phyloP scores from a whole-genome alignment of 2,113 vertebrate species.

The Myxocyprinus asiaticus region DNA sequence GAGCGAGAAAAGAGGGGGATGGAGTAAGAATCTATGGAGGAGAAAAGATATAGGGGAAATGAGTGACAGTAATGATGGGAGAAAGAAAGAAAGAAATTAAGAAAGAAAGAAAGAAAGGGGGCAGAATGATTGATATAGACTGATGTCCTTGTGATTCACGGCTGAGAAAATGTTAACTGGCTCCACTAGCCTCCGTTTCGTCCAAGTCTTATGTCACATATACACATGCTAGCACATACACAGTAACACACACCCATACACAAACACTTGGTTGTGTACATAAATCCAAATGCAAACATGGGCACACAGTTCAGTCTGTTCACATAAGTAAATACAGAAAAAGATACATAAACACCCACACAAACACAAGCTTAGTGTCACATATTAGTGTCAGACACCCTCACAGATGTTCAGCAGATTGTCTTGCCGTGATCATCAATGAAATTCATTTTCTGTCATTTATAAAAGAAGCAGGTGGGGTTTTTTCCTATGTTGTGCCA shows the following conservation, averaged over 20 bases:
- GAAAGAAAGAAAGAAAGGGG: not conserved
- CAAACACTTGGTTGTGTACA: no score
- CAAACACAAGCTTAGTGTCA: constrained; percentile 55
- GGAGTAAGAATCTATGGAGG: constrained; percentile 62
- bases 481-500: not conserved
- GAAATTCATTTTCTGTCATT: constrained; percentile 41
- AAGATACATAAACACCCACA: no score
- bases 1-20: constrained; percentile 37
- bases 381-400: constrained; percentile 65
- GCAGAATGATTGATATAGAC: constrained; percentile 71
- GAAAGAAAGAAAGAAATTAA: constrained; percentile 9
- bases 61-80: constrained; percentile 39
- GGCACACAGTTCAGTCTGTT: no score
- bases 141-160: constrained; percentile 66
- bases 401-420: constrained; percentile 67
- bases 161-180: constrained; percentile 76
- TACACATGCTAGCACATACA: constrained; percentile 36
- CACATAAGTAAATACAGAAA: no score
- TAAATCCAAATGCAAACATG: no score
- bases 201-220: constrained; percentile 56
- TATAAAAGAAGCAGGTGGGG: constrained; percentile 29
- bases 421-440: constrained; percentile 43
- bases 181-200: constrained; percentile 65
- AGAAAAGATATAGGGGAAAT: constrained; percentile 50
- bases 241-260: constrained; percentile 4